These are phyloP conservation scores for Creontiades dilutus DNA, from an alignment of 2,888 invertebrate species.

Conservation along the genomic window DNA sequence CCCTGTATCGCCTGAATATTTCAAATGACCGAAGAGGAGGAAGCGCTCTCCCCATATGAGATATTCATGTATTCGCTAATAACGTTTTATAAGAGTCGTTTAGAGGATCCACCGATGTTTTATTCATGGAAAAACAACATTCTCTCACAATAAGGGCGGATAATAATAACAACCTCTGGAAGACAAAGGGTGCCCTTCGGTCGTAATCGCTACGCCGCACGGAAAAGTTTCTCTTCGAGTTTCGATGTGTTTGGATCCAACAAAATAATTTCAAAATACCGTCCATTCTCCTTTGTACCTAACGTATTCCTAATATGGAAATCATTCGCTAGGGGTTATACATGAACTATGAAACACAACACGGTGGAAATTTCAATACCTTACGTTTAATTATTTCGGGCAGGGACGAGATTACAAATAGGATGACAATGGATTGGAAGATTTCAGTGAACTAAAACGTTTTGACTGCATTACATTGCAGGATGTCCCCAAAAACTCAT, in stretches of 20 bases:
- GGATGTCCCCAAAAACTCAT: too few species aligned
- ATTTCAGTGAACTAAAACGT: too few species aligned
- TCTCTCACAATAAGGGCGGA: conserved; percentile 38
- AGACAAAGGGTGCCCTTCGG: background rate
- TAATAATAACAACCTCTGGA: conserved; percentile 26
- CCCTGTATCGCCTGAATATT: conserved; percentile 57
- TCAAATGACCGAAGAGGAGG: conserved; percentile 44
- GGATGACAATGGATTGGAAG: too few species aligned
- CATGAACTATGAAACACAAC: too few species aligned
- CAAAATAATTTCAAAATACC: conserved; percentile 7
- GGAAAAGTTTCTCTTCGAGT: conserved; percentile 15
- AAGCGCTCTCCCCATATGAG: conserved; percentile 25
- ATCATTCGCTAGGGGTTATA: background rate
- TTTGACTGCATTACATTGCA: too few species aligned
- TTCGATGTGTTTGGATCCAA: background rate
- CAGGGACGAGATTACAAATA: too few species aligned
- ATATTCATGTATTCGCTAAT: conserved; percentile 62
- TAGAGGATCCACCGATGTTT: conserved; percentile 56
- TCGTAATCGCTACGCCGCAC: conserved; percentile 1
- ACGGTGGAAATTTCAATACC: too few species aligned
- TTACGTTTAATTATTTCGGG: too few species aligned
- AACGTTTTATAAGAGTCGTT: conserved; percentile 67
- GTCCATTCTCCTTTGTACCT: background rate
- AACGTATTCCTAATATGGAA: background rate
- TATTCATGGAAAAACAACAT: conserved; percentile 58